A percentile compares a stretch with the other conserved stretches of the same genome.
Evolutionary conservation across 2,888 invertebrate species (phyloP).

Genomic region (Hemicrepidius hirtus): DNA sequence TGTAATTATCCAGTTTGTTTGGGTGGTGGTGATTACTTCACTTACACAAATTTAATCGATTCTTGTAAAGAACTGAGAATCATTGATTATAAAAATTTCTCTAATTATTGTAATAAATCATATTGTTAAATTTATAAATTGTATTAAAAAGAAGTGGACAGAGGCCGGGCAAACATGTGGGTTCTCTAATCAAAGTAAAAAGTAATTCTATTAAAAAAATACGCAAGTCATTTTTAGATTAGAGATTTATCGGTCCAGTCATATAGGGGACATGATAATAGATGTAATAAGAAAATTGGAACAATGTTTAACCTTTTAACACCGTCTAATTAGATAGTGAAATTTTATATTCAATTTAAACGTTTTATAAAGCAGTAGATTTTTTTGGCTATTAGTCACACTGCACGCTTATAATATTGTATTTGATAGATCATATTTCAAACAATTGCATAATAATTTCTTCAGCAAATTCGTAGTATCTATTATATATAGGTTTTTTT

Average conservation of each 20-base stretch:
- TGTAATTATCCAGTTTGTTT: constrained; percentile 61
- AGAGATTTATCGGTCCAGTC: constrained; percentile 47
- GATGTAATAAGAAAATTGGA: constrained; percentile 45
- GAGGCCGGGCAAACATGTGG: constrained; percentile 50
- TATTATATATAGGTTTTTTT: too few relatives aligned
- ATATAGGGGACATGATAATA: constrained; percentile 48
- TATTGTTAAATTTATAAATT: constrained; percentile 40
- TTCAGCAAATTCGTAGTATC: too few relatives aligned
- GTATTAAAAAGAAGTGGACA: constrained; percentile 41
- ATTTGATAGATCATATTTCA: too few relatives aligned
- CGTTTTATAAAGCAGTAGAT: not conserved
- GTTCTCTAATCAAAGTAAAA: constrained; percentile 49
- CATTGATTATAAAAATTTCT: not conserved
- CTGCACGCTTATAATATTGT: too few relatives aligned
- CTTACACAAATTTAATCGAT: not conserved
- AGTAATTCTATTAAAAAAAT: constrained; percentile 55
- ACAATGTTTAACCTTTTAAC: constrained; percentile 39
- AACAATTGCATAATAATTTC: too few relatives aligned
- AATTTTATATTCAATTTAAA: constrained; percentile 42
- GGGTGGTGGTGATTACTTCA: not conserved
- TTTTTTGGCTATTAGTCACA: constrained; percentile 2
- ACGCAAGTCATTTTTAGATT: constrained; percentile 56
- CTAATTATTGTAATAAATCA: constrained; percentile 35
- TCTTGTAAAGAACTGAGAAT: not conserved
- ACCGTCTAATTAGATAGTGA: constrained; percentile 38